Evolutionary conservation across 2,797 vertebrate species (phyloP).

Genomic region (Euphonia xanthogaster): DNA sequence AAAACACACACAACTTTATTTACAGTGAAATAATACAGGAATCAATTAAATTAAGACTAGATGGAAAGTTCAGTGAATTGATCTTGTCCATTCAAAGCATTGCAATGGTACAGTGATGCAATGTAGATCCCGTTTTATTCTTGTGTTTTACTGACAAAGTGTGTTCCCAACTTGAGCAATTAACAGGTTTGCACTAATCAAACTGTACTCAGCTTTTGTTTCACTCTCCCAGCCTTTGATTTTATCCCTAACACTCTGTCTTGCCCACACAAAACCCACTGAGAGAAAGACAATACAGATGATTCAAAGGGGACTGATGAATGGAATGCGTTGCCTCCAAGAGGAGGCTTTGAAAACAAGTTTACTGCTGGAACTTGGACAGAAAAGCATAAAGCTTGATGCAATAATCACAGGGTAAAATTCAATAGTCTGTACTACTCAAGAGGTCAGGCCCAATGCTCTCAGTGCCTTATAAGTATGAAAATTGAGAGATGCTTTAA

Average conservation of each 20-base stretch:
- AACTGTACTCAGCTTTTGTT: not conserved
- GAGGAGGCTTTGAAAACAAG: not conserved
- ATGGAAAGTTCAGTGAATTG: not conserved
- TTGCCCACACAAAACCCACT: not conserved
- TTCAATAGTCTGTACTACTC: not conserved
- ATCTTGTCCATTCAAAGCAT: not conserved
- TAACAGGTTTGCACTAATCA: not conserved
- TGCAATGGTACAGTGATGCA: not conserved
- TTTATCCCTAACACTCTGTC: not conserved
- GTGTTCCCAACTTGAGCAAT: not conserved
- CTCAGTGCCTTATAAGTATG: not conserved
- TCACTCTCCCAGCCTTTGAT: not conserved
- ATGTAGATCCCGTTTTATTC: not conserved
- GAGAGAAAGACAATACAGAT: not conserved
- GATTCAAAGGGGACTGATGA: not conserved
- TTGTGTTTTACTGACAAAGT: not conserved
- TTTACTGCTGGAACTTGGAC: conserved; percentile 1
- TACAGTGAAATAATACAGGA: not conserved
- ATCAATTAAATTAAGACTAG: not conserved
- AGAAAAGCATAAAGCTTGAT: conserved; percentile 30
- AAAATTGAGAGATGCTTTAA: conserved; percentile 32
- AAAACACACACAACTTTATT: not conserved
- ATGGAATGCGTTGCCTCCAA: not conserved
- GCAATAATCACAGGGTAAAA: conserved; percentile 35
- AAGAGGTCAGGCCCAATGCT: not conserved